phyloP scores from a whole-genome alignment of 2,888 invertebrate genomes.

The Hemicrepidius hirtus region DNA sequence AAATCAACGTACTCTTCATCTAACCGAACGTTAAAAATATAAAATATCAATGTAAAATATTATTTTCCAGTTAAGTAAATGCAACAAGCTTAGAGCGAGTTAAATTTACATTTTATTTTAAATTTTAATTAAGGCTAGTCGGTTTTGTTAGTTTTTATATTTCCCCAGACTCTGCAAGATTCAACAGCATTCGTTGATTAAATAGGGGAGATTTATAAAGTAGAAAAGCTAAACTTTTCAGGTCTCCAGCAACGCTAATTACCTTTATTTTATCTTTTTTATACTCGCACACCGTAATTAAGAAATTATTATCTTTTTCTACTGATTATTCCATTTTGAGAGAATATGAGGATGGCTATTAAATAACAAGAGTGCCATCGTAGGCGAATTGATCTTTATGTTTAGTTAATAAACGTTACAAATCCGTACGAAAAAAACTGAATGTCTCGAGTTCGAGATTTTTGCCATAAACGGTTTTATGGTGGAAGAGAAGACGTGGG shows the following conservation, averaged over 20 bases:
- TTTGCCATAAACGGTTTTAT: too few relatives aligned
- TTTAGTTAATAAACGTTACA: too few relatives aligned
- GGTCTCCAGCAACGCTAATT: background rate
- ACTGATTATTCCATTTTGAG: too few relatives aligned
- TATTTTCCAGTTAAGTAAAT: background rate
- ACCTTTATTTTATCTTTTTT: background rate
- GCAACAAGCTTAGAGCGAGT: background rate
- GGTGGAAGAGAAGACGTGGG: too few relatives aligned
- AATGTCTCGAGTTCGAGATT: too few relatives aligned
- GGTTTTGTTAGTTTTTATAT: slow-evolving; percentile 16
- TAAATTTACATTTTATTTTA: background rate
- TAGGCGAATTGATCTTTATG: too few relatives aligned
- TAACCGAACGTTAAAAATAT: too few relatives aligned
- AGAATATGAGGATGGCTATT: too few relatives aligned
- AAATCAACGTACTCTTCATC: too few relatives aligned
- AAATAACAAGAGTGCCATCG: too few relatives aligned
- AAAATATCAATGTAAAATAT: too few relatives aligned
- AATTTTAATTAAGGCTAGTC: slow-evolving; percentile 16
- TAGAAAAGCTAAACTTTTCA: background rate
- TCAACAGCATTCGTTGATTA: slow-evolving; percentile 1
- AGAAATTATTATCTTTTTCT: background rate
- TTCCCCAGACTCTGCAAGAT: background rate
- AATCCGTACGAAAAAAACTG: too few relatives aligned
- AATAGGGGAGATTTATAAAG: slow-evolving; percentile 7
- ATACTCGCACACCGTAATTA: background rate